Percentiles rank a stretch among this genome's conserved stretches.
Conservation (phyloP, 2,888 invertebrate genomes). For the Chrysopilus asiliformis region DNA sequence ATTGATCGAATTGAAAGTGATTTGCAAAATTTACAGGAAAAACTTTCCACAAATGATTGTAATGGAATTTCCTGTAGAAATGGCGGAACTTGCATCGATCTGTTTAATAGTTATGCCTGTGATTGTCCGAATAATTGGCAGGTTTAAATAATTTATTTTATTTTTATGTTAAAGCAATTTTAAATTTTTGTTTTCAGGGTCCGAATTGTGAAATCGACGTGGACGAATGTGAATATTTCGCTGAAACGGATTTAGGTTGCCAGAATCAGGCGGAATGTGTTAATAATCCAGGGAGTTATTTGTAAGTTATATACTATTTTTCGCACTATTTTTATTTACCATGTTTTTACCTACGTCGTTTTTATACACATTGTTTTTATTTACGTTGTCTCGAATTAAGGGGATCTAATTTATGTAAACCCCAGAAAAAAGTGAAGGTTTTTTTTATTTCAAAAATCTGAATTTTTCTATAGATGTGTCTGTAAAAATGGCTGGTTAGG, state of each 20-base stretch:
- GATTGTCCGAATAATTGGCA: constrained; percentile 66
- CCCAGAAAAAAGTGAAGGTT: too few species aligned
- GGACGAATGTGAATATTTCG: constrained; percentile 70
- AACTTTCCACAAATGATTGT: constrained; percentile 49
- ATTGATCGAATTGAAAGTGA: too few species aligned
- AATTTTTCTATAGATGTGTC: constrained; percentile 44
- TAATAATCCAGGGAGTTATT: constrained; percentile 66
- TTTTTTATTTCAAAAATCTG: too few species aligned
- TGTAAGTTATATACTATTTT: constrained; percentile 40
- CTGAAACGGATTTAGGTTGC: constrained; percentile 79
- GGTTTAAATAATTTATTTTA: constrained; percentile 35
- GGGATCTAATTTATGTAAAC: too few species aligned
- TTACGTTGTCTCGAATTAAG: background rate
- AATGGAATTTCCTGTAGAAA: constrained; percentile 62
- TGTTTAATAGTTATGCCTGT: constrained; percentile 58
- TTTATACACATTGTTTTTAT: too few species aligned
- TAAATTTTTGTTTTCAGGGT: constrained; percentile 39
- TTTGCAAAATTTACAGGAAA: too few species aligned
- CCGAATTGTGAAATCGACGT: constrained; percentile 61
- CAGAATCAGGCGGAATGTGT: constrained; percentile 80
- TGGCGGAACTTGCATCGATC: constrained; percentile 70
- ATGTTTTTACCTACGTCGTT: too few species aligned
- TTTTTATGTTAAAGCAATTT: background rate
- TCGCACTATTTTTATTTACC: too few species aligned
- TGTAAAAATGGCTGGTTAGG: constrained; percentile 72